These are phyloP conservation scores for Crocallis elinguaria DNA, from an alignment of 2,888 invertebrate species.

Conservation along the genomic window DNA sequence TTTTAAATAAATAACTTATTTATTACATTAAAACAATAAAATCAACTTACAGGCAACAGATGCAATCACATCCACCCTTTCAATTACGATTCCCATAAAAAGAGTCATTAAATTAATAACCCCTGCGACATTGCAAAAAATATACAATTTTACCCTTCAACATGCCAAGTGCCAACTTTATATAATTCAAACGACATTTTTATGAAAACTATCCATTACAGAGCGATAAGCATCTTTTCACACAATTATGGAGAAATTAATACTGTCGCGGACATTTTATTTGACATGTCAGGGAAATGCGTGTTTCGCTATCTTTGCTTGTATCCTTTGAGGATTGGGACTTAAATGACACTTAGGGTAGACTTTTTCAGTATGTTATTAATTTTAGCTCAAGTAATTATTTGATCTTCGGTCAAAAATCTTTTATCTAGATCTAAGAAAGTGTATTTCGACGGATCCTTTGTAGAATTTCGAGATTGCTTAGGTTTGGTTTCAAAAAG, in stretches of 20 bases:
- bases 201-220: constrained; percentile 23
- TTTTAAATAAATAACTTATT: too few species aligned
- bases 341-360: too few species aligned
- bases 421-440: too few species aligned
- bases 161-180: constrained; percentile 30
- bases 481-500: too few species aligned
- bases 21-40: too few species aligned
- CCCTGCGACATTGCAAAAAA: constrained; percentile 26
- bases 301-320: constrained; percentile 25
- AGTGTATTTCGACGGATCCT: too few species aligned
- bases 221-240: constrained; percentile 31
- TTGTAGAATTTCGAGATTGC: too few species aligned
- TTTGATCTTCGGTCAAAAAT: too few species aligned
- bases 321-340: constrained; percentile 19
- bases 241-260: constrained; percentile 36
- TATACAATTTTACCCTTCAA: constrained; percentile 24
- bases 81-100: constrained; percentile 24
- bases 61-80: constrained; percentile 18
- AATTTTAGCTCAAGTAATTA: too few species aligned
- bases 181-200: constrained; percentile 35
- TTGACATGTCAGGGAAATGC: constrained; percentile 29
- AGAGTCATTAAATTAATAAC: constrained; percentile 25
- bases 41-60: constrained; percentile 16
- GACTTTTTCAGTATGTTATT: neutral
- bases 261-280: constrained; percentile 24